Base-by-base conservation (phyloP, 1,140 invertebrate species). In the Drosophila kikkawai region DNA sequence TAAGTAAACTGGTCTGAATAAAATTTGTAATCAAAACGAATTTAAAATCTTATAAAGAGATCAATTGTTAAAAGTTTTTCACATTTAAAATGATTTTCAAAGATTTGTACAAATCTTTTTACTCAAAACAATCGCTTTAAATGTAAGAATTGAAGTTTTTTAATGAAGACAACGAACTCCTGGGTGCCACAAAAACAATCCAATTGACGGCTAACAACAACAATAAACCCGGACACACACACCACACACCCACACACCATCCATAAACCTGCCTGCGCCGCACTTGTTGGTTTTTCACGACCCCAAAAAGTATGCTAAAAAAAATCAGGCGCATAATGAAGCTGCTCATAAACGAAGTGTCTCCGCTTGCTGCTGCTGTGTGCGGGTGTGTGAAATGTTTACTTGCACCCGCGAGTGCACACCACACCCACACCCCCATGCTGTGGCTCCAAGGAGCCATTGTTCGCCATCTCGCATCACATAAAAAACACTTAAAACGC, bases 401-500 rank as follows among this genome's bases (percentile, higher is more conserved):
- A 85, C 82, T 85, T 71, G 68, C 82, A 78, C 65, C 61, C 64
- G 64, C 64, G 67, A 67, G 56, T 76, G 76, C 58, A 60, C 34
- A 71, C 61, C 66, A 63, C 48, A 29, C 36, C 19, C 26, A 44
- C 32, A 44, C 53, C 12, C 17, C 22, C 19, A 26, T 17, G 11
- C 26, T 17, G 48, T 7, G 29, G 26, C 17, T 44, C 59, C 34
- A 41, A 22, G 50, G 36, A 39, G 41, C 42, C 53, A 77, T 65
- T 65, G 51, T 77, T 78, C 47, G 60, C 59, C 37, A 55, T 55
- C 63, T 53, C 60, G 51, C 61, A 64, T 19, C 50, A 69, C 75
- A 80, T 84, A 85, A 88, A 81, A 90, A 90, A 90, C 86, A 90
- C 85, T 90, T 90, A 90, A 90, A 90, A 90, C 75, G 86, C 82